phyloP scores from a whole-genome alignment of 1,140 invertebrate genomes.

The Phymastichus coffea region DNA sequence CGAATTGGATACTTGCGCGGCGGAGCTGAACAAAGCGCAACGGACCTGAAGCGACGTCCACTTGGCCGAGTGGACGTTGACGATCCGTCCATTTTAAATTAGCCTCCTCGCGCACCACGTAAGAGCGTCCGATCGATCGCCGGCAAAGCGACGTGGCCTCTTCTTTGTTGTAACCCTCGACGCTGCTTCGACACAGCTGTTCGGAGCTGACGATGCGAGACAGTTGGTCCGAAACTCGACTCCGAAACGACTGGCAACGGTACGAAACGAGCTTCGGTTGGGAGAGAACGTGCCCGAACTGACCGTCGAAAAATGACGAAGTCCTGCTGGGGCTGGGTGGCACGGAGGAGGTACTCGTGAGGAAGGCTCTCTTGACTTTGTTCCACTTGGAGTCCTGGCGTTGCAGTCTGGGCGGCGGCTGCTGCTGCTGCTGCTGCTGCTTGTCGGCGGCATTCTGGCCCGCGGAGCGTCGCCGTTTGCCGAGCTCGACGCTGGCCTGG shows the following conservation, averaged over 20 bases:
- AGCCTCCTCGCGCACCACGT: too few relatives aligned
- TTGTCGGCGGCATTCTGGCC: not conserved
- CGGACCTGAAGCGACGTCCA: too few relatives aligned
- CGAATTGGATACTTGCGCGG: too few relatives aligned
- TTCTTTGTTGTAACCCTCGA: too few relatives aligned
- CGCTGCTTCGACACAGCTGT: too few relatives aligned
- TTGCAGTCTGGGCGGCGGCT: conserved; percentile 31
- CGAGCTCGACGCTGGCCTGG: not conserved
- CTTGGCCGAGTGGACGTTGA: too few relatives aligned
- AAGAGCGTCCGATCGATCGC: too few relatives aligned
- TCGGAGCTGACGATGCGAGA: conserved; percentile 22
- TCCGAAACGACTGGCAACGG: conserved; percentile 18
- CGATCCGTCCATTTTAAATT: too few relatives aligned
- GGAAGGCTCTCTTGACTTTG: conserved; percentile 71
- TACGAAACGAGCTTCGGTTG: conserved; percentile 13
- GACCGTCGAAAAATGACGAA: conserved; percentile 64
- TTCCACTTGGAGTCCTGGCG: conserved; percentile 66
- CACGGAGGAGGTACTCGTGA: conserved; percentile 64
- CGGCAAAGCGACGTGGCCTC: too few relatives aligned
- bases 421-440: not conserved
- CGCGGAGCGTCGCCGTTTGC: not conserved
- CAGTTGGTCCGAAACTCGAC: conserved; percentile 12
- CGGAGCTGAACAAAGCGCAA: too few relatives aligned
- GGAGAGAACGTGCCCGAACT: conserved; percentile 4
- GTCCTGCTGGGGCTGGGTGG: conserved; percentile 68